Conservation (phyloP, 1,140 invertebrate species). For the Drosophila littoralis region DNA sequence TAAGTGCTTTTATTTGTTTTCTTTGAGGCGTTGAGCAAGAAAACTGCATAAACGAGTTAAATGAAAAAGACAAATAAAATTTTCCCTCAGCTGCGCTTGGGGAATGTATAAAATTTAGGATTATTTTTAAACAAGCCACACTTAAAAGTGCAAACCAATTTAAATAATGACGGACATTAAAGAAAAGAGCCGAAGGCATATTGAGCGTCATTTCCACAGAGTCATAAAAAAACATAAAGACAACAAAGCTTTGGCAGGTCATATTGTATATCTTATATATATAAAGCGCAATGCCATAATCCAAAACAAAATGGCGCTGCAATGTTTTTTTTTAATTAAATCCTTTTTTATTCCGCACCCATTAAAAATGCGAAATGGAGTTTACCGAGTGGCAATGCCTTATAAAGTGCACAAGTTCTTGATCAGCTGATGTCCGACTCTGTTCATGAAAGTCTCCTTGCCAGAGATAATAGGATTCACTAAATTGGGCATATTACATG, state of each 20-base stretch:
- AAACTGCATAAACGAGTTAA: conserved; percentile 42
- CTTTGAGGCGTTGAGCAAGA: background rate
- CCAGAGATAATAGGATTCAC: no score
- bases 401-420: no score
- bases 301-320: conserved; percentile 6
- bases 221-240: conserved; percentile 50
- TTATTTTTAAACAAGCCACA: conserved; percentile 20
- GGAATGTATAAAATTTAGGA: conserved; percentile 26
- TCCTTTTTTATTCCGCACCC: background rate
- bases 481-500: no score
- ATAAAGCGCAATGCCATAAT: conserved; percentile 15
- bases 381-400: background rate
- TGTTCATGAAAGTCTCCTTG: no score
- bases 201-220: conserved; percentile 54
- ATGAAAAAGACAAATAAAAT: conserved; percentile 55
- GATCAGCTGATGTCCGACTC: no score
- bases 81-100: conserved; percentile 31
- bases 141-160: conserved; percentile 24
- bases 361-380: background rate
- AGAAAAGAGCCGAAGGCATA: conserved; percentile 23
- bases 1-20: conserved; percentile 1
- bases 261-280: background rate
- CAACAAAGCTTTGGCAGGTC: conserved; percentile 17
- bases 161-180: conserved; percentile 42
- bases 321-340: conserved; percentile 16